These are phyloP conservation scores for Microctenopoma lineatum DNA, from an alignment of 2,797 vertebrate species.

Conservation along the genomic window DNA sequence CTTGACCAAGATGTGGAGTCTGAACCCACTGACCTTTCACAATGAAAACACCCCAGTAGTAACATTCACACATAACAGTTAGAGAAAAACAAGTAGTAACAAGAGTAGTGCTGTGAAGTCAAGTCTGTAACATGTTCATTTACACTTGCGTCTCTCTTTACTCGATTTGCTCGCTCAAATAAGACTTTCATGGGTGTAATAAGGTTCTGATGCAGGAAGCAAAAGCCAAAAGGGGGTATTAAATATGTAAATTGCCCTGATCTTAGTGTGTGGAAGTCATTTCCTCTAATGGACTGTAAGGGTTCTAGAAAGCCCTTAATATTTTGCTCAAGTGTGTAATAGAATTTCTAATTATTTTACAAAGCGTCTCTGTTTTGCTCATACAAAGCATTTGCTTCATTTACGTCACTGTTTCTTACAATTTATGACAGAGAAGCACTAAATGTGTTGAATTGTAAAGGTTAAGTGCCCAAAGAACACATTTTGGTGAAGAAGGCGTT, in stretches of 20 bases:
- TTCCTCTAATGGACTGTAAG: constrained; percentile 53
- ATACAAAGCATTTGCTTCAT: constrained; percentile 17
- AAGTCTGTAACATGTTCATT: neutral
- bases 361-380: constrained; percentile 15
- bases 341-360: constrained; percentile 54
- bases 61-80: constrained; percentile 8
- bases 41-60: constrained; percentile 44
- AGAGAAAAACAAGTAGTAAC: neutral
- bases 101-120: neutral
- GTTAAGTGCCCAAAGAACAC: neutral
- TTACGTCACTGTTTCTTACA: constrained; percentile 5
- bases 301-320: constrained; percentile 31
- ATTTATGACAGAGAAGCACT: constrained; percentile 13
- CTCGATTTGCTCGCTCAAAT: constrained; percentile 27
- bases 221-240: constrained; percentile 43
- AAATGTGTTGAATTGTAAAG: neutral
- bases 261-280: constrained; percentile 47
- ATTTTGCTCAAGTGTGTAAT: constrained; percentile 49
- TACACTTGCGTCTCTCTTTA: constrained; percentile 23
- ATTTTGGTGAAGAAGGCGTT: no score
- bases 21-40: constrained; percentile 33
- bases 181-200: constrained; percentile 40
- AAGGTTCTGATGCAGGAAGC: constrained; percentile 34
- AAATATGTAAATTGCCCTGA: constrained; percentile 59
- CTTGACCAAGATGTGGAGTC: constrained; percentile 33